A percentile compares a stretch with the other conserved stretches of the same genome.
Conservation (phyloP, 2,888 invertebrate genomes). For the Aspidiotus destructor region DNA sequence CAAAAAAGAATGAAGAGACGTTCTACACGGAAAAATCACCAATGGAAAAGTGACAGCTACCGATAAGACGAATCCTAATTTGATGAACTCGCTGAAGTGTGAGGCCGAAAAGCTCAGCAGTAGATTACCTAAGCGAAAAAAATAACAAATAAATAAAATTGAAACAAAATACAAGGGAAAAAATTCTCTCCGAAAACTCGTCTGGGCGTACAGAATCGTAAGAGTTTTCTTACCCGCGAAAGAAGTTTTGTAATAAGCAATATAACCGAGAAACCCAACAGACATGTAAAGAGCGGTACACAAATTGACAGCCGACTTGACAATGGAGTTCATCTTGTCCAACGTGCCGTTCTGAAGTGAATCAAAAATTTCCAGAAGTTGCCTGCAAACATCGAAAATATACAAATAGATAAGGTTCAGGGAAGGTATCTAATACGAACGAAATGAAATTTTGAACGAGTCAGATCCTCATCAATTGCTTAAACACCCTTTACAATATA, state of each 20-base stretch:
- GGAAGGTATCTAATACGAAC: no score
- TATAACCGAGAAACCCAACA: slow-evolving; percentile 86
- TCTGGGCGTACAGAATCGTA: slow-evolving; percentile 11
- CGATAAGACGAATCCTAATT: slow-evolving; percentile 88
- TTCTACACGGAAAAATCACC: slow-evolving; percentile 91
- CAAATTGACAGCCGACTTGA: slow-evolving; percentile 79
- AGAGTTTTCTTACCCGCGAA: slow-evolving; percentile 53
- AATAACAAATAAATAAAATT: background rate
- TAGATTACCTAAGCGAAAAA: slow-evolving; percentile 63
- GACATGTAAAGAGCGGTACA: slow-evolving; percentile 83
- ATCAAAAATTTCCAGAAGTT: slow-evolving; percentile 87
- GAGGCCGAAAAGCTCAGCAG: slow-evolving; percentile 76
- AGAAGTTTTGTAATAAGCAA: slow-evolving; percentile 69
- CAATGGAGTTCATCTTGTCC: slow-evolving; percentile 79
- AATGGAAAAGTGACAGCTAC: slow-evolving; percentile 94
- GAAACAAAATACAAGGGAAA: no score
- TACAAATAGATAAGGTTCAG: no score
- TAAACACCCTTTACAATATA: no score
- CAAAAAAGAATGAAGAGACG: slow-evolving; percentile 82
- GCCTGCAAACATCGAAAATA: slow-evolving; percentile 47
- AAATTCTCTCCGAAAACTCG: no score
- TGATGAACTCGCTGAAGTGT: slow-evolving; percentile 75
- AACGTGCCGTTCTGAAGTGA: slow-evolving; percentile 76
- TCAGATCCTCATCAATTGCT: background rate
- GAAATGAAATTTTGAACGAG: slow-evolving; percentile 3